Evolutionary conservation across 2,113 vertebrate genomes (phyloP), one percentile per base, ranked within the genome.

Genomic region (Barbus barbus): DNA sequence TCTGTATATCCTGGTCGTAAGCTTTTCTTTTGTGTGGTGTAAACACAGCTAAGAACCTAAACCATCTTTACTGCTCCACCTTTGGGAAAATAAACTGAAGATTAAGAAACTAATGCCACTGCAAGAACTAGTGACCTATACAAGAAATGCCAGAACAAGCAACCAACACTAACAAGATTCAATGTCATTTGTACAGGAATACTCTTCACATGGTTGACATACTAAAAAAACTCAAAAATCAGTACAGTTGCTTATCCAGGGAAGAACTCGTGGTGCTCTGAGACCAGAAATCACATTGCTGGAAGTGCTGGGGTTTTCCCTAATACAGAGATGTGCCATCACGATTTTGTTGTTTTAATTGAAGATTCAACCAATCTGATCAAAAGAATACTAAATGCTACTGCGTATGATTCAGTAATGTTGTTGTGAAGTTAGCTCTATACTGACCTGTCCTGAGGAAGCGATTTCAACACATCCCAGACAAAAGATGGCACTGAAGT

Each of bases 201-300:
- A 44, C 4, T 65, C 24, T 46, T 28, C 1, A 6, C 53, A 38
- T 78, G 9, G 51, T 24, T 5, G 26, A 63, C 2, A 0, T 31
- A 65, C 9, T 46, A 74, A 18, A 74, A n/a, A 74, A 16, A 2
- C 53, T 60, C n/a, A 22, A 58, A 80, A 83, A 74, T 38, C 53
- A 74, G 53, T 78, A 38, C 5, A 85, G n/a, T 46, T 69, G 85
- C 69, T 86, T 3, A 46, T 84, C 86, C 87, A 88, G 1, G 89
- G 87, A 60, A 89, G 58, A 33, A 82, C 75, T 79, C n/a, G 81
- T 26, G 86, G 86, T n/a, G 82, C 76, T 51, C 87, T 85, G 38
- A 88, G 56, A 2, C 63, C 56, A 16, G 71, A 0, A 33, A 44
- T 53, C 9, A 78, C 60, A 33, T 33, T 73, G 36, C 53, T 58